phyloP scores from a whole-genome alignment of 1,140 invertebrate species.

The Drosophila bipectinata region DNA sequence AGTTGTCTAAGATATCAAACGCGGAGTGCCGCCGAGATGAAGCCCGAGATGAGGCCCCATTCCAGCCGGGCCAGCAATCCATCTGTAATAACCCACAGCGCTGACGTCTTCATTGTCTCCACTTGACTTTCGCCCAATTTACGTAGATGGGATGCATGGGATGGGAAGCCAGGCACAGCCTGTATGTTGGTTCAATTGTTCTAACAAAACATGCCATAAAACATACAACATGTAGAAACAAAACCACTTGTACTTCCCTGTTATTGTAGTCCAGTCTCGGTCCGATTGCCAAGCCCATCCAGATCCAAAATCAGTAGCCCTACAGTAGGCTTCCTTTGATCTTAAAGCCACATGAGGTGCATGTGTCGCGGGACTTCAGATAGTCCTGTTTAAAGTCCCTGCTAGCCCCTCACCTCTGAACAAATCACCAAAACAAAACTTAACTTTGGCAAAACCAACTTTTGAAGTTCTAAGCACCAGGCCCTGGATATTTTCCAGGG shows the following conservation, averaged over 20 bases:
- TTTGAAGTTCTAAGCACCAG: conserved; percentile 11
- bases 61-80: conserved; percentile 9
- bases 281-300: conserved; percentile 9
- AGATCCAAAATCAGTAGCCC: conserved; percentile 14
- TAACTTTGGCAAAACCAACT: conserved; percentile 19
- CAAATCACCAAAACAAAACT: conserved; percentile 36
- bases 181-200: conserved; percentile 73
- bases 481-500: conserved; percentile 2
- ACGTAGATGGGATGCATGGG: background rate
- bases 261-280: conserved; percentile 53
- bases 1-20: conserved; percentile 82
- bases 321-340: conserved; percentile 34
- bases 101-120: conserved; percentile 81
- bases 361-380: conserved; percentile 34
- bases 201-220: conserved; percentile 70
- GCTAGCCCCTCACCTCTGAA: background rate
- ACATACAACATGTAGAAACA: conserved; percentile 37
- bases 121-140: conserved; percentile 81
- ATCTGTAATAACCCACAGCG: conserved; percentile 80
- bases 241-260: conserved; percentile 51
- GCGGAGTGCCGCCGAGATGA: conserved; percentile 43
- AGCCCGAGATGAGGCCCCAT: conserved; percentile 19
- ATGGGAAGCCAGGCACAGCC: background rate
- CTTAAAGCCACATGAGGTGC: conserved; percentile 61
- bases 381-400: background rate